Base-by-base conservation (phyloP, 2,797 vertebrate species). In the Phoxinus dragarum region DNA sequence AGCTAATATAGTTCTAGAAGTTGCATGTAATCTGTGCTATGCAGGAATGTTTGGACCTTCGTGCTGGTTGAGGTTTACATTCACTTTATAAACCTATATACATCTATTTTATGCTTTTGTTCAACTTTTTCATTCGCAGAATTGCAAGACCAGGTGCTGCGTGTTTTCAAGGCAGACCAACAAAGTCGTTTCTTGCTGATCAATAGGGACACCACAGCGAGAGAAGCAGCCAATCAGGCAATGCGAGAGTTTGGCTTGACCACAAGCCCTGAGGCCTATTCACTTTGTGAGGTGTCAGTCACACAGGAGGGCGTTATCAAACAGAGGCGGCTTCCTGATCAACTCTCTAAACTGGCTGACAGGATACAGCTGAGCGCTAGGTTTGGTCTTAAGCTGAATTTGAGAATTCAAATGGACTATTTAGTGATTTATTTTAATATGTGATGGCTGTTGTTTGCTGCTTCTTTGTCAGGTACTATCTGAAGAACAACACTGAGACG, bases 121-220 rank as follows among this genome's bases (percentile, higher is more conserved):
- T 56, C 3, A 61, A 67, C 68, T 59, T 72, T 49, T 75, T 69
- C 27, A 67, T 80, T 36, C 31, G 21, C 92, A 99, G 98, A 99
- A 85, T 94, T 99, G 88, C 98, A 98, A n/a, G 98, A 99, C 90
- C 98, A 99, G 90, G 98, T 99, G 7, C 91, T 99, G 69, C 94
- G 98, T 49, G 98, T 99, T 89, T 99, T 99, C 91, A 99, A 99
- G 89, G 98, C 98, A 0, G 98, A 99, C 90, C 98, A 99, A 92
- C 98, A 99, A 91, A 99, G 98, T 81, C 97, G 98, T 17, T 99
- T 99, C 93, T 97, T 99, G 89, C 98, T 99, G 97, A 99, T 99
- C 88, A 98, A 98, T 86, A 98, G 98, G 88, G 98, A 99, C 92
- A 99, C 97, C 5, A 99, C 98, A 0, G 98, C 98, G 0, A 97